phyloP scores from a whole-genome alignment of 2,797 vertebrate genomes.

The Clarias laeviceps region DNA sequence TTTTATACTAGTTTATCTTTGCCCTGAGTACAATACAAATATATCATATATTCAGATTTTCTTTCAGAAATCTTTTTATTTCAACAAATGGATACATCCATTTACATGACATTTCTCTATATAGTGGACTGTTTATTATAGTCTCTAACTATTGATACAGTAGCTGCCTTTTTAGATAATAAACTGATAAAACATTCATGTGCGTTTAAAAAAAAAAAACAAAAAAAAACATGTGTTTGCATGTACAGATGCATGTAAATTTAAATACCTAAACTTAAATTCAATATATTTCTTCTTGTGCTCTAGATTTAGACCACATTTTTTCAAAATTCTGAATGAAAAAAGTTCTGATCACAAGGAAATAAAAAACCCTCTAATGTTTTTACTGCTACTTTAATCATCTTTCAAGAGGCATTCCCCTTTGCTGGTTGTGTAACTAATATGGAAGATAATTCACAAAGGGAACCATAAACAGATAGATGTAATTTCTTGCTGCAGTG shows the following conservation, averaged over 20 bases:
- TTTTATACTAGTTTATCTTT: slow-evolving; percentile 7
- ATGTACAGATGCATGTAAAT: not conserved
- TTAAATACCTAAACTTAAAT: slow-evolving; percentile 49
- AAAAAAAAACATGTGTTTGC: slow-evolving; percentile 28
- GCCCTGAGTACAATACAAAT: slow-evolving; percentile 71
- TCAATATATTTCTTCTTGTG: not conserved
- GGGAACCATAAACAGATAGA: not conserved
- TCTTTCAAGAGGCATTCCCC: not conserved
- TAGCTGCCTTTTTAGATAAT: slow-evolving; percentile 75
- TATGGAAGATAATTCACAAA: not conserved
- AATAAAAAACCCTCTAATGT: not conserved
- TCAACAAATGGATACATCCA: slow-evolving; percentile 66
- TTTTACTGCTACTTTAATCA: not conserved
- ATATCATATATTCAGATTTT: slow-evolving; percentile 24
- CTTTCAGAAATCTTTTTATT: slow-evolving; percentile 53
- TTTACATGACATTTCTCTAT: not conserved
- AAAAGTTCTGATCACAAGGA: not conserved
- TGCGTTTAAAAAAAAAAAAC: not conserved
- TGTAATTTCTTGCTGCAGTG: not conserved
- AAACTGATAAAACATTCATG: slow-evolving; percentile 53
- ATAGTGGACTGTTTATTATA: not conserved
- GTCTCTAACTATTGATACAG: slow-evolving; percentile 56
- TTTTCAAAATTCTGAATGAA: not conserved
- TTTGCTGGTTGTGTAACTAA: not conserved
- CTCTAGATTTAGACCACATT: not conserved